Evolutionary conservation across 2,797 vertebrate genomes (phyloP), one percentile per base, ranked within the genome.

Genomic region (Hoplostethus mediterraneus): DNA sequence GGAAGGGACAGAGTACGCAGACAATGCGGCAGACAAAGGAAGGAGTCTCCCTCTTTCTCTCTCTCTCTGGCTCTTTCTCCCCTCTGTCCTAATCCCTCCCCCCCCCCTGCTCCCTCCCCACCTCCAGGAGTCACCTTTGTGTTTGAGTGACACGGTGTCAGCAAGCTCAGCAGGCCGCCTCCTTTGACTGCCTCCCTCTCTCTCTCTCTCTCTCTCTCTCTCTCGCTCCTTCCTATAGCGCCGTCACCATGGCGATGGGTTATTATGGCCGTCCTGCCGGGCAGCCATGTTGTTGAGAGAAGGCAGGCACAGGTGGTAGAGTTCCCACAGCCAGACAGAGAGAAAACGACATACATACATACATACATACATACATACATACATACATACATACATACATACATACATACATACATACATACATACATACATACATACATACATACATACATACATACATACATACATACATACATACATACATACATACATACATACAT

Each of bases 41-140:
- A 52, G 65, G 76, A 67, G 77, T 85, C 83, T 70, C 58, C 1
- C 44, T 73, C 61, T 80, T 21, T 21, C 72, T 81, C 58, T 81
- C 54, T 68, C 58, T 66, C 8, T 60, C 36, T 49, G 57, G 44
- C 67, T 77, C 65, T 44, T 51, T 73, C 63, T 49, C 55, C 55
- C 45, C 73, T 74, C 61, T 30, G 74, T 65, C 77, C 75, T 76
- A 83, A 77, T 81, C 81, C 66, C 21, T 21, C 21, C 21, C 21
- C 21, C 21, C 21, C 67, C 76, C 11, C 31, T 0, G 54, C 76
- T 73, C 72, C 48, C 12, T 81, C 77, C 55, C 86, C 84, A 84
- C 87, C 89, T 90, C 88, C 75, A 62, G 78, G 77, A 86, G 86
- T 90, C 89, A 93, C 89, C 91, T 93, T 92, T 92, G 92, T 92